Evolutionary conservation across 2,113 vertebrate species (phyloP).

Genomic region (Bubo scandiacus): DNA sequence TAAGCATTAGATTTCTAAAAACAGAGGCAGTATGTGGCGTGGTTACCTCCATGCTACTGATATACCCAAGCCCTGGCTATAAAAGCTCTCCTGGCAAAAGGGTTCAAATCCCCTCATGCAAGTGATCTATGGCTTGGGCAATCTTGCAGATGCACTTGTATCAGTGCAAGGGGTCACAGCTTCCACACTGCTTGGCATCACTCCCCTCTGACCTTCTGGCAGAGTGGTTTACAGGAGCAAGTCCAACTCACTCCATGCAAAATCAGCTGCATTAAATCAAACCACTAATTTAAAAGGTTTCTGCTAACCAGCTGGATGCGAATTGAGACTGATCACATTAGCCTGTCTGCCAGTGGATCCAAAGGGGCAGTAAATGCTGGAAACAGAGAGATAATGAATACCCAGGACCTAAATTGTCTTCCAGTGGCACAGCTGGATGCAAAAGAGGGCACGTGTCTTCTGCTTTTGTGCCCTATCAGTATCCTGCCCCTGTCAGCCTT

Average conservation of each 20-base stretch:
- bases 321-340: background rate
- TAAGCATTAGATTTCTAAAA: background rate
- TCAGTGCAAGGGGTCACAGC: background rate
- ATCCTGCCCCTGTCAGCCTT: background rate
- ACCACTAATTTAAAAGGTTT: slow-evolving; percentile 1
- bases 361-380: background rate
- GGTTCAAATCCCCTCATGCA: background rate
- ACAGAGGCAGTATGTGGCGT: background rate
- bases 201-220: background rate
- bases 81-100: background rate
- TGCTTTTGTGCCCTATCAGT: background rate
- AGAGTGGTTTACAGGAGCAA: background rate
- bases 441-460: background rate
- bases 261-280: slow-evolving; percentile 8
- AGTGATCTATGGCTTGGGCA: background rate
- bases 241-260: background rate
- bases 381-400: background rate
- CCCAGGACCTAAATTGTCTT: background rate
- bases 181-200: background rate
- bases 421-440: background rate
- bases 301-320: background rate
- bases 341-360: background rate
- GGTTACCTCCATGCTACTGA: background rate
- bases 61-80: background rate
- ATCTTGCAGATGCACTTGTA: background rate